Evolutionary conservation across 2,888 invertebrate genomes (phyloP).

Genomic region (Reticulitermes lucifugus): DNA sequence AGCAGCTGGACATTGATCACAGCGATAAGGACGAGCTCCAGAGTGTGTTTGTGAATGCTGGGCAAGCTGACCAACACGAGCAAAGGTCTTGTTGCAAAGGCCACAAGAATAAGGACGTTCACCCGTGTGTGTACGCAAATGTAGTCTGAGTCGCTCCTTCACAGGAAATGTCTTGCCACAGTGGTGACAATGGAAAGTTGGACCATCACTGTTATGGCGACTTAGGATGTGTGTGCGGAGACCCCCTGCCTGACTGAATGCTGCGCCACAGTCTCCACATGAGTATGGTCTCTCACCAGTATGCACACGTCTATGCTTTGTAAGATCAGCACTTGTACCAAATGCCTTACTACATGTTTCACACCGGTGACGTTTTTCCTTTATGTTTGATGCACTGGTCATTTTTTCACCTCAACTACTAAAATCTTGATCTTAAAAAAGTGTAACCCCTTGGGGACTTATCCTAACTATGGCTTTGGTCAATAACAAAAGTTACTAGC

Average conservation of each 20-base stretch:
- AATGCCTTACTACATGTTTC: conserved; percentile 74
- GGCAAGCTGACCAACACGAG: conserved; percentile 78
- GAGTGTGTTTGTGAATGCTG: conserved; percentile 83
- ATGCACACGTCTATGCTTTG: conserved; percentile 76
- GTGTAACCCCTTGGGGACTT: not conserved
- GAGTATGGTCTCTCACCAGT: conserved; percentile 72
- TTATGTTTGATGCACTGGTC: conserved; percentile 31
- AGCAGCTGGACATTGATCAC: conserved; percentile 76
- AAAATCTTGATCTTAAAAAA: too few species aligned
- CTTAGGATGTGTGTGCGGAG: conserved; percentile 73
- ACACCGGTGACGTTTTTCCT: conserved; percentile 64
- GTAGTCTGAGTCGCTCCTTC: conserved; percentile 79
- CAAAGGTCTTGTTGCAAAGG: conserved; percentile 74
- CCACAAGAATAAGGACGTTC: conserved; percentile 75
- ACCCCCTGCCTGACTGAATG: conserved; percentile 74
- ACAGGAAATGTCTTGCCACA: conserved; percentile 82
- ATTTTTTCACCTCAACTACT: not conserved
- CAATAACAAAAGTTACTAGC: not conserved
- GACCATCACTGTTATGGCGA: conserved; percentile 63
- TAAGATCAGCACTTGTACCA: conserved; percentile 72
- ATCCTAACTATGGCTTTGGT: not conserved
- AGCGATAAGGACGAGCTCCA: conserved; percentile 77
- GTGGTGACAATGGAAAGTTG: conserved; percentile 73
- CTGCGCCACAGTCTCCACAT: conserved; percentile 73
- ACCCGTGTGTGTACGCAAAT: conserved; percentile 79